Percentiles rank a stretch among this genome's conserved stretches.
phyloP scores from a whole-genome alignment of 2,113 vertebrate species.

The Psittacara wagleri region DNA sequence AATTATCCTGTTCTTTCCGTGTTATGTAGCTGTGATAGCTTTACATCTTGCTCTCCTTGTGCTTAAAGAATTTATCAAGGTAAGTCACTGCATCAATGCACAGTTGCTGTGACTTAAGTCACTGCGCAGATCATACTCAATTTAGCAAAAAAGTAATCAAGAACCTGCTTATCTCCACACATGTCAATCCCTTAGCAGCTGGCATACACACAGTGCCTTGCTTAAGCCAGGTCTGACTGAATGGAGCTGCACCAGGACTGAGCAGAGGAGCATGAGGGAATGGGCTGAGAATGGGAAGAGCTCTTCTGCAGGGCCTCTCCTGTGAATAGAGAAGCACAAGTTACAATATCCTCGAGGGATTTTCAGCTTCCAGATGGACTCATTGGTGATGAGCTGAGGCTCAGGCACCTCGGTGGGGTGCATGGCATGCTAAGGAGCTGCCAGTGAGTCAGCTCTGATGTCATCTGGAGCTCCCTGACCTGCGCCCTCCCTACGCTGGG shows the following conservation, averaged over 20 bases:
- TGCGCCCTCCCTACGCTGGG: not conserved
- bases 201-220: accelerated
- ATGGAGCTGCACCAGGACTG: accelerated
- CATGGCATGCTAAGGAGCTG: not conserved
- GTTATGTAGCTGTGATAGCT: not conserved
- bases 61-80: not conserved
- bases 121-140: not conserved
- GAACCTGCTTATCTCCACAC: not conserved
- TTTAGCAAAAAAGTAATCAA: not conserved
- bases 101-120: not conserved
- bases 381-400: not conserved
- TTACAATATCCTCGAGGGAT: not conserved
- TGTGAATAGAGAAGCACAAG: not conserved
- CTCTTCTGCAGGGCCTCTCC: not conserved
- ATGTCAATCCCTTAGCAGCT: not conserved
- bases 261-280: not conserved
- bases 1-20: not conserved
- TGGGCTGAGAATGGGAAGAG: not conserved
- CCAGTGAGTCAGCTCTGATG: not conserved
- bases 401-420: accelerated
- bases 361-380: not conserved
- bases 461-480: not conserved
- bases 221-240: not conserved
- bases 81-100: not conserved
- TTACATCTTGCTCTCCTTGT: not conserved